Evolutionary conservation across 2,113 vertebrate genomes (phyloP).

Genomic region (Peromyscus californicus): DNA sequence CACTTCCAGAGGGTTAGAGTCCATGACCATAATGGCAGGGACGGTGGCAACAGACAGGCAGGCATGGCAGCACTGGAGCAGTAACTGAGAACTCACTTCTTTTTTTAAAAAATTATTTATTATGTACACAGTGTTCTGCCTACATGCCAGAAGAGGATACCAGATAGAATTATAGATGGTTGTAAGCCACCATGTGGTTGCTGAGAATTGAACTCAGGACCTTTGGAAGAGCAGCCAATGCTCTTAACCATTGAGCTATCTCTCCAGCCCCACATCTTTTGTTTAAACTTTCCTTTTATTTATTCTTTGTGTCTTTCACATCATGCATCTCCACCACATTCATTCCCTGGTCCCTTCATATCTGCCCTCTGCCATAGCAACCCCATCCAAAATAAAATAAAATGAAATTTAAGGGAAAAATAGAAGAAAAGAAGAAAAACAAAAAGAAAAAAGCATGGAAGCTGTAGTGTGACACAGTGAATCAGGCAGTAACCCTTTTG

Average conservation of each 20-base stretch:
- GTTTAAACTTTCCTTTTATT: background rate
- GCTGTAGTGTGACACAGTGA: background rate
- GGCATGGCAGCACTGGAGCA: background rate
- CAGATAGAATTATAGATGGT: too few relatives aligned
- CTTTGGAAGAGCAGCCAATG: too few relatives aligned
- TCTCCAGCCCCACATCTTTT: too few relatives aligned
- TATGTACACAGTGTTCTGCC: too few relatives aligned
- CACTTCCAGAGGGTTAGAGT: background rate
- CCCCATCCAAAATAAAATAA: background rate
- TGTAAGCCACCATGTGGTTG: too few relatives aligned
- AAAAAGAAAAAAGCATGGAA: background rate
- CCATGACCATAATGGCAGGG: background rate
- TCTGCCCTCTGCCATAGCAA: background rate
- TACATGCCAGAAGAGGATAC: too few relatives aligned
- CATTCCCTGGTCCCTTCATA: background rate
- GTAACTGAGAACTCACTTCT: background rate
- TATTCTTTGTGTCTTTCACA: background rate
- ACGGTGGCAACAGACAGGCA: background rate
- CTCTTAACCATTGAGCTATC: too few relatives aligned
- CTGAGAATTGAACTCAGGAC: too few relatives aligned
- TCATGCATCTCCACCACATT: background rate
- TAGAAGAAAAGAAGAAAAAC: background rate
- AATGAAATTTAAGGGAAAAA: background rate
- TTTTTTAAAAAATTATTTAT: too few relatives aligned
- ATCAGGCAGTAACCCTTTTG: background rate